A percentile compares a stretch with the other conserved stretches of the same genome.
phyloP scores from a whole-genome alignment of 2,113 vertebrate species.

The Lampris incognitus region DNA sequence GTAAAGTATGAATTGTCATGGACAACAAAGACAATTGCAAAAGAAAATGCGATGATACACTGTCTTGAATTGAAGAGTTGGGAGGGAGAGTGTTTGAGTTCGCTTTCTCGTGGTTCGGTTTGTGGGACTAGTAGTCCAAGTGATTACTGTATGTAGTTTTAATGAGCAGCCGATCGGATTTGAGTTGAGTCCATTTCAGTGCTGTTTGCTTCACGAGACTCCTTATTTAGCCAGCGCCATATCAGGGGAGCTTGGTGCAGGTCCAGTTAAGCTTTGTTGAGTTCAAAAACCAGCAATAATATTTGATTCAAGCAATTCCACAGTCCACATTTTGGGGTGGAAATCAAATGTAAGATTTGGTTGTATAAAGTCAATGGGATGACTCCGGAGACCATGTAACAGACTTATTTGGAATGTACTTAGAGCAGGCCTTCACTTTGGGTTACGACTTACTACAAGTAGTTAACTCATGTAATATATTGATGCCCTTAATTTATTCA shows the following conservation, averaged over 20 bases:
- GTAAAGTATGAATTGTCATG: slow-evolving; percentile 17
- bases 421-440: slow-evolving; percentile 28
- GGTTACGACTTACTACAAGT: slow-evolving; percentile 22
- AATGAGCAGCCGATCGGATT: slow-evolving; percentile 25
- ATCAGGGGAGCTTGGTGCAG: slow-evolving; percentile 1
- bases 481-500: slow-evolving; percentile 65
- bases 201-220: slow-evolving; percentile 20
- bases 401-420: slow-evolving; percentile 61
- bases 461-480: slow-evolving; percentile 55
- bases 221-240: not conserved
- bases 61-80: not conserved
- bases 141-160: slow-evolving; percentile 23
- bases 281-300: slow-evolving; percentile 5
- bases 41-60: too few species aligned
- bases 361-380: not conserved
- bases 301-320: slow-evolving; percentile 27
- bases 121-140: slow-evolving; percentile 21
- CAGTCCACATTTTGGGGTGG: slow-evolving; percentile 14
- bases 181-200: slow-evolving; percentile 8
- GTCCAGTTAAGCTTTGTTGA: not conserved
- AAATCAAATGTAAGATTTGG: not conserved
- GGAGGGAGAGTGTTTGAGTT: slow-evolving; percentile 11
- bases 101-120: not conserved
- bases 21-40: not conserved
- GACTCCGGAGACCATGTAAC: slow-evolving; percentile 50